A percentile compares a stretch with the other conserved stretches of the same genome.
Evolutionary conservation across 2,888 invertebrate genomes (phyloP).

Genomic region (Scaptomyza tumidula): DNA sequence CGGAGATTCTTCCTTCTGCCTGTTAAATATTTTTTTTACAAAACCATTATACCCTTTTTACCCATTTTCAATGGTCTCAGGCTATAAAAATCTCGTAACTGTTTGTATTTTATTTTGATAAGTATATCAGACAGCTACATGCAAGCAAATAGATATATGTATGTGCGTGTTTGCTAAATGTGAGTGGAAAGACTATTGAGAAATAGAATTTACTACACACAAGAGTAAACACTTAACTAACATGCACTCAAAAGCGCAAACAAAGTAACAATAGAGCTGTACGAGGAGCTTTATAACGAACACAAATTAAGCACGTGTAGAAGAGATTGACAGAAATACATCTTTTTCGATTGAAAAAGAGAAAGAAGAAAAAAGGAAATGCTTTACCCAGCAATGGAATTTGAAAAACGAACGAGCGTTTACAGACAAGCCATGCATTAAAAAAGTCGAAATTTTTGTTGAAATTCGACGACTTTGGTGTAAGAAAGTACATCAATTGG

Average conservation of each 20-base stretch:
- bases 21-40: too few species aligned
- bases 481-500: neutral
- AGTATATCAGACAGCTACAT: neutral
- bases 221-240: neutral
- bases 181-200: too few species aligned
- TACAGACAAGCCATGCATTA: neutral
- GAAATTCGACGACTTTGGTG: neutral
- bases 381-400: too few species aligned
- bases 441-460: neutral
- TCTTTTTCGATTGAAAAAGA: neutral
- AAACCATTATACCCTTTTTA: too few species aligned
- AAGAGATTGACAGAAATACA: neutral
- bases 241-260: constrained; percentile 17
- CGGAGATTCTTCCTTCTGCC: too few species aligned
- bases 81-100: neutral
- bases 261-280: neutral
- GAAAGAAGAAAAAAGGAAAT: too few species aligned
- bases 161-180: neutral
- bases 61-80: too few species aligned
- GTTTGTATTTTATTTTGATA: constrained; percentile 1
- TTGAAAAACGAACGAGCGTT: neutral
- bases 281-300: neutral
- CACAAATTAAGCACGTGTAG: neutral
- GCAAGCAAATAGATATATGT: neutral
- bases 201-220: neutral